Base-by-base conservation (phyloP, 2,888 invertebrate species). In the Ceraclea dissimilis region DNA sequence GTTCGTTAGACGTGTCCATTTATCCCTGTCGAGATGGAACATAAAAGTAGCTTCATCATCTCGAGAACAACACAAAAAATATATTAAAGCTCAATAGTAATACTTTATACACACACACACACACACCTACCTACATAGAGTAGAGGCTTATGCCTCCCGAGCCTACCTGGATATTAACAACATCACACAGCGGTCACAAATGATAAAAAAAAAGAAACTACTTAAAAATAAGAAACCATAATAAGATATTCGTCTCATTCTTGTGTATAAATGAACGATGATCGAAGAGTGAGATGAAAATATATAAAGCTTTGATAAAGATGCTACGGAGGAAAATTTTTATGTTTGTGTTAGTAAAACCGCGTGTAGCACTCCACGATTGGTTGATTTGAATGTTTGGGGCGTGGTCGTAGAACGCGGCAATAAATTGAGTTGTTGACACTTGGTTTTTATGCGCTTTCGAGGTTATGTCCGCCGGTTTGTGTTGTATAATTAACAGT, bases 371-470 rank as follows among this genome's bases (percentile, higher is more conserved):
- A 55, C 47, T 61, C 59, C 64, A 64, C 67, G 67, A 76, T 77
- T 76, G 77, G 77, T 62, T 62, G 68, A 66, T 63, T 63, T 63
- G 67, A 66, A 67, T 67, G 67, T 68, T 68, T 68, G 71, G 73
- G 76, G 76, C 76, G 76, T 73, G 66, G 65, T 73, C 71, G 60
- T 64, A 67, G 66, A 60, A 66, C 74, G 71, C 71, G 75, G 74
- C 76, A 73, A 77, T 77, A 77, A 77, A 77, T 77, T 76, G 76
- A 77, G 77, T 74, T 77, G 77, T 77, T 76, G 77, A 76, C 76
- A 76, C 75, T 52, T 46, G 51, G 33, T 52, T 51, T 56, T 56
- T 52, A 56, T 56, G 43, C 34, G 48, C 46, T 56, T 56, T 56
- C 31, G 51, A 56, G 56, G 56, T 56, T 56, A 52, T 56, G 55